Evolutionary conservation across 2,113 vertebrate species (phyloP), one percentile per base, ranked within the genome.

Genomic region (Conger conger): DNA sequence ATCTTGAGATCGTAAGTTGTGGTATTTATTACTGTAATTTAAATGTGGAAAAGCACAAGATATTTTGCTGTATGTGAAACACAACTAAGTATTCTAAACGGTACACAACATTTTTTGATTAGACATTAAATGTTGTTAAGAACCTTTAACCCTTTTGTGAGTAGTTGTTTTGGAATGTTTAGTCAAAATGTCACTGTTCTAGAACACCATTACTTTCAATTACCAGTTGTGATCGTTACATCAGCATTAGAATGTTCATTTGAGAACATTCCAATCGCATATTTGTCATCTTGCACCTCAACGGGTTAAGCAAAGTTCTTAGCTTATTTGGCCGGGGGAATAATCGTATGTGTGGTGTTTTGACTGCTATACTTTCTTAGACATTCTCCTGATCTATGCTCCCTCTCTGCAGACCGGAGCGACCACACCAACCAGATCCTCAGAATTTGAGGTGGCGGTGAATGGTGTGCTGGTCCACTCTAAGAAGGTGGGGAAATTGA

Each of bases 1-100:
- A 88, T 38, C 86, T 90, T 90, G 90, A 91, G 84, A 89, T 92
- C 35, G 91, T 91, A 84, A 87, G 90, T 87, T 27, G 45, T 27
- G 40, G 76, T 82, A 20, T 82, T 40, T 18, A 40, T 40, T 68
- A 57, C 20, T n/a, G 5, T 54, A 15, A 73, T 15, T 73, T 3
- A 73, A 73, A 13, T 33, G 57, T 63, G 68, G 13, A 30, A 33
- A 73, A 11, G 23, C 9, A n/a, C 68, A 30, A 33, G 68, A 33
- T 73, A 30, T 11, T 27, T 73, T n/a, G 68, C 68, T 8, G 4
- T 23, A 8, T 63, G 9, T 63, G 17, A 63, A 63, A 33, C n/a
- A 73, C 20, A 33, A 33, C 8, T 11, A 30, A 27, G 9, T 33
- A 30, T 73, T 27, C 9, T 30, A 33, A 73, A n/a, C 1, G 4